phyloP scores from a whole-genome alignment of 53 echinoderm and acorn worm species.

The Patiria pectinifera region DNA sequence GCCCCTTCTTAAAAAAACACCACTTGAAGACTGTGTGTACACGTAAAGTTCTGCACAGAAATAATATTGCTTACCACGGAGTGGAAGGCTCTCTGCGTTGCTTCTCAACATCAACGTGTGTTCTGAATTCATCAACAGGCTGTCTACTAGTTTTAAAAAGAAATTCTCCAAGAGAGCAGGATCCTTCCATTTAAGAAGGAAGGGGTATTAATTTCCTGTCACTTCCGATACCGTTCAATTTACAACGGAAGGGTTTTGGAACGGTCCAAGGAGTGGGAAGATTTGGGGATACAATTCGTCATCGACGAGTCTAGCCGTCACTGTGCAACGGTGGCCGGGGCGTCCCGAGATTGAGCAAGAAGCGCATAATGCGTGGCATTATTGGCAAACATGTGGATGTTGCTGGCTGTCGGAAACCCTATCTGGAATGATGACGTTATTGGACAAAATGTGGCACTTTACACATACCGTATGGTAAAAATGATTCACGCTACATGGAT shows the following conservation, averaged over 20 bases:
- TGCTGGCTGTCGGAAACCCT: not conserved
- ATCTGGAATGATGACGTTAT: not conserved
- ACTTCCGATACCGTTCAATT: not conserved
- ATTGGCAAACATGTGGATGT: not conserved
- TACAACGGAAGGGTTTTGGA: constrained; percentile 9
- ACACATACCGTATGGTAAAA: not conserved
- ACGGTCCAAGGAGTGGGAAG: not conserved
- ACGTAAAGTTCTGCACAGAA: not conserved
- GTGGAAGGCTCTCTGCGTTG: not conserved
- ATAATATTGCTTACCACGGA: constrained; percentile 30
- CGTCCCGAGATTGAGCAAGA: not conserved
- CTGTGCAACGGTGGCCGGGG: not conserved
- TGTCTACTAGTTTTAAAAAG: not conserved
- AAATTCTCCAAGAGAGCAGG: constrained; percentile 18
- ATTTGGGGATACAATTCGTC: not conserved
- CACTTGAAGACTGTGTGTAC: not conserved
- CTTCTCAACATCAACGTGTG: constrained; percentile 15
- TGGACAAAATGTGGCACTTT: not conserved
- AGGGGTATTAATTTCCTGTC: constrained; percentile 15
- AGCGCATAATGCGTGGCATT: not conserved
- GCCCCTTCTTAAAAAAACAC: not conserved
- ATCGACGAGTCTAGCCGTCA: not conserved
- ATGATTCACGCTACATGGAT: not conserved
- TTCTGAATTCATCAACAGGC: constrained; percentile 36
- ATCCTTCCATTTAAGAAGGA: constrained; percentile 27